Percentiles rank a stretch among this genome's conserved stretches.
Evolutionary conservation across 2,797 vertebrate species (phyloP).

Genomic region (Varecia variegata): DNA sequence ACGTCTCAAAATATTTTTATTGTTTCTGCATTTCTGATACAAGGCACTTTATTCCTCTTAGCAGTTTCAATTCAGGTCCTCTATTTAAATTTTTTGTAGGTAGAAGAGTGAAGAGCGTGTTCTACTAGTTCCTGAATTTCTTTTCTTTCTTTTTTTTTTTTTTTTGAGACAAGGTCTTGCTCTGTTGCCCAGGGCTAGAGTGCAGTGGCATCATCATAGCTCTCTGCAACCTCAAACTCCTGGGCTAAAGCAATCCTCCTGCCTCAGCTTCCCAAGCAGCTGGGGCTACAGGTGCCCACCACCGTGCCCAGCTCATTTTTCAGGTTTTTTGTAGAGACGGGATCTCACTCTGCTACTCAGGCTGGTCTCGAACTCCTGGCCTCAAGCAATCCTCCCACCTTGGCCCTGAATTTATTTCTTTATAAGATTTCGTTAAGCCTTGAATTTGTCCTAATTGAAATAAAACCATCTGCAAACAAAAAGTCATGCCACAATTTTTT

Average conservation of each 20-base stretch:
- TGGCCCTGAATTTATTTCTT: slow-evolving; percentile 11
- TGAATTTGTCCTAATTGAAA: slow-evolving; percentile 41
- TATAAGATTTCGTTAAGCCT: background rate
- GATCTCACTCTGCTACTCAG: background rate
- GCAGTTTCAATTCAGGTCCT: background rate
- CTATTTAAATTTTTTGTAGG: background rate
- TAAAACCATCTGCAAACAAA: slow-evolving; percentile 39
- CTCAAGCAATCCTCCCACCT: background rate
- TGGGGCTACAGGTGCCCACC: background rate
- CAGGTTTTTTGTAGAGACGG: background rate
- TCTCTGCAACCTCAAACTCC: background rate
- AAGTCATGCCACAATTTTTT: slow-evolving; percentile 3
- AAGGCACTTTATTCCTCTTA: background rate
- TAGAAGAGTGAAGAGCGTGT: background rate
- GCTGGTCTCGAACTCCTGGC: background rate
- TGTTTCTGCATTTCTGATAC: background rate
- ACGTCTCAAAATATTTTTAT: background rate
- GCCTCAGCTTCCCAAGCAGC: background rate
- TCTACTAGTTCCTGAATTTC: slow-evolving; percentile 1
- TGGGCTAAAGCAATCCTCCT: background rate
- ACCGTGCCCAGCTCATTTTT: background rate
- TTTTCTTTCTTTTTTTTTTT: too few species aligned
- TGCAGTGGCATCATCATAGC: background rate
- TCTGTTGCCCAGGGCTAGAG: background rate
- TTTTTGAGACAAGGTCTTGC: background rate